Conservation (phyloP, 2,888 invertebrate species). For the Sialis fuliginosa region DNA sequence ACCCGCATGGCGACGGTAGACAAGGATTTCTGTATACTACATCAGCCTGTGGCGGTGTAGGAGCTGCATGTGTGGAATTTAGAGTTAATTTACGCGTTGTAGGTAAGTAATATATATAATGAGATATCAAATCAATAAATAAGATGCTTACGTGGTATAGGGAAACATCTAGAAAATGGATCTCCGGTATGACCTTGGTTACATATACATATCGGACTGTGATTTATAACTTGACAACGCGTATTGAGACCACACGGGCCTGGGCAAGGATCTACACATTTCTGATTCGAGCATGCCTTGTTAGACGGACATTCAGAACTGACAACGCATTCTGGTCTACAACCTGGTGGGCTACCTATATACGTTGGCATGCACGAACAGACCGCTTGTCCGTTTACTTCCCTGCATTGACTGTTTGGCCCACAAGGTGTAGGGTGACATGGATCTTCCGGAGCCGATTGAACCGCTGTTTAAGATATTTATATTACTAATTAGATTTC, state of each 20-base stretch:
- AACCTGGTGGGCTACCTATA: constrained; percentile 45
- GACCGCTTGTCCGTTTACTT: constrained; percentile 44
- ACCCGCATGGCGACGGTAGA: constrained; percentile 46
- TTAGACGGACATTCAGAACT: constrained; percentile 50
- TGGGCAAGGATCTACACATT: constrained; percentile 52
- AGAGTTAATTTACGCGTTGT: too few species aligned
- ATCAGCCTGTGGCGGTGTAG: constrained; percentile 4
- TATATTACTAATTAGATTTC: too few species aligned
- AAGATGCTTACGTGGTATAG: constrained; percentile 17
- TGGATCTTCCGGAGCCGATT: constrained; percentile 30
- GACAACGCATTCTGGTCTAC: constrained; percentile 50
- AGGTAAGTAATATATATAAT: too few species aligned
- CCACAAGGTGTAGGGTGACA: constrained; percentile 68
- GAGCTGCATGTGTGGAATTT: not conserved
- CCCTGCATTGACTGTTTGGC: constrained; percentile 57
- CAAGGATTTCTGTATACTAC: constrained; percentile 33
- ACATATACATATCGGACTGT: constrained; percentile 50
- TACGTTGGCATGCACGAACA: constrained; percentile 50
- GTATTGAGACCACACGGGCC: constrained; percentile 54
- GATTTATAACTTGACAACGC: constrained; percentile 51
- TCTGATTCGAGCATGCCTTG: constrained; percentile 44
- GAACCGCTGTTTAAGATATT: constrained; percentile 15
- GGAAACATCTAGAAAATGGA: constrained; percentile 37
- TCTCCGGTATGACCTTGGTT: constrained; percentile 37
- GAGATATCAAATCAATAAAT: too few species aligned